Evolutionary conservation across 1,140 invertebrate genomes (phyloP).

Genomic region (Drosophila asahinai): DNA sequence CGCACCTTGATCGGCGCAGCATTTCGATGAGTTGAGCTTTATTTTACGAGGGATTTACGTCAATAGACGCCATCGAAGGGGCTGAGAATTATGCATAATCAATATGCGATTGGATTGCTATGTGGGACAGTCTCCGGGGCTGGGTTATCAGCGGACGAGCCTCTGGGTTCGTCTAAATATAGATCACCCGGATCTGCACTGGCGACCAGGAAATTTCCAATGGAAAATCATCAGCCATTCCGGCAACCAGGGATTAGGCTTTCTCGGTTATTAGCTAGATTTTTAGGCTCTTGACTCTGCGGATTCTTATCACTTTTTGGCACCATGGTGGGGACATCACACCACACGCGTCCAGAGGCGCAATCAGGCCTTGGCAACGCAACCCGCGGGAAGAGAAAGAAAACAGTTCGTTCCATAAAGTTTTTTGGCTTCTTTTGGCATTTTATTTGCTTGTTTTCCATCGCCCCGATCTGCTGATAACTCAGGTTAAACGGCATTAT

Average conservation of each 20-base stretch:
- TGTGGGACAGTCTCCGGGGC: constrained; percentile 2
- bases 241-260: not conserved
- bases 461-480: constrained; percentile 62
- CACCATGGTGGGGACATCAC: constrained; percentile 23
- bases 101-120: constrained; percentile 20
- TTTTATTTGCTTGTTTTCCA: constrained; percentile 77
- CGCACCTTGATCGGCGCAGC: constrained; percentile 23
- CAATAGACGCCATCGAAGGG: constrained; percentile 36
- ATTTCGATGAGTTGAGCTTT: constrained; percentile 41
- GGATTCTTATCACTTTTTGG: constrained; percentile 6
- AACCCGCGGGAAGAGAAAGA: constrained; percentile 28
- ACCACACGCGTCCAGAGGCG: constrained; percentile 27
- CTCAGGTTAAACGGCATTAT: constrained; percentile 67
- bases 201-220: constrained; percentile 27
- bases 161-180: constrained; percentile 45
- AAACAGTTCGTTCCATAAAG: constrained; percentile 20
- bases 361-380: constrained; percentile 75
- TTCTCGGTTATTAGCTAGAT: not conserved
- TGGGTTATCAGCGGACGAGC: constrained; percentile 55
- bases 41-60: constrained; percentile 23
- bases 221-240: constrained; percentile 1
- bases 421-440: constrained; percentile 37
- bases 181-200: constrained; percentile 47
- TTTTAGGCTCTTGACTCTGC: not conserved
- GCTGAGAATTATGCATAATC: constrained; percentile 28